Percentiles rank a stretch among this genome's conserved stretches.
Evolutionary conservation across 1,140 invertebrate genomes (phyloP).

Genomic region (Aporrectodea caliginosa): DNA sequence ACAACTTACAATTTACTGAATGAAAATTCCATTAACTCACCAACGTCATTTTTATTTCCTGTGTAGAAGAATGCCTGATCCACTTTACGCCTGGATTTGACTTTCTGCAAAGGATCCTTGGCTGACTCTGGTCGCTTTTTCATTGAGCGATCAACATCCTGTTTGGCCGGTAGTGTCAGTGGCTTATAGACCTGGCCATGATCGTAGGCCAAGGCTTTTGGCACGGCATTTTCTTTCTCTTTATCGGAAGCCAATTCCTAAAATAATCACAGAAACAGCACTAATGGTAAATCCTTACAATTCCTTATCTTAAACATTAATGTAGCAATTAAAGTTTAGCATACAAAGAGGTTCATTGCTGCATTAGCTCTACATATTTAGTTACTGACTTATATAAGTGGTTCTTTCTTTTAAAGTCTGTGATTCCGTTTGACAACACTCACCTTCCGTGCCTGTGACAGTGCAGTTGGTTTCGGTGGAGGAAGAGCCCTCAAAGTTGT

Average conservation of each 20-base stretch:
- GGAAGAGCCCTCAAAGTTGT: conserved; percentile 38
- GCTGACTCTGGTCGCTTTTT: conserved; percentile 34
- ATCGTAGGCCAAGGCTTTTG: not conserved
- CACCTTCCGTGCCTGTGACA: conserved; percentile 35
- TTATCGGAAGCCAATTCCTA: conserved; percentile 17
- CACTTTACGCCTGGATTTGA: conserved; percentile 32
- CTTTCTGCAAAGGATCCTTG: conserved; percentile 47
- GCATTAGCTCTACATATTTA: no score
- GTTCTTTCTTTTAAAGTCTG: no score
- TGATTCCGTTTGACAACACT: no score
- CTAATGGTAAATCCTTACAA: not conserved
- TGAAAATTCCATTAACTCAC: conserved; percentile 10
- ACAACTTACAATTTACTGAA: no score
- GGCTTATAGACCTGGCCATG: not conserved
- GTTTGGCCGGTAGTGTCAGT: not conserved
- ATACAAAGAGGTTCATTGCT: no score
- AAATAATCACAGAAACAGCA: not conserved
- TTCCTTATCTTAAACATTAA: no score
- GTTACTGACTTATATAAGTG: no score
- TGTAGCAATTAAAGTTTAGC: no score
- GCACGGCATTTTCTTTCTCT: conserved; percentile 18
- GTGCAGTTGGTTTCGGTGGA: conserved; percentile 36
- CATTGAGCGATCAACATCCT: not conserved
- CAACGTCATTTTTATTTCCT: conserved; percentile 38
- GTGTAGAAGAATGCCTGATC: conserved; percentile 46